These are phyloP conservation scores for Campodea augens DNA, from an alignment of 1,140 invertebrate genomes.

Conservation along the genomic window DNA sequence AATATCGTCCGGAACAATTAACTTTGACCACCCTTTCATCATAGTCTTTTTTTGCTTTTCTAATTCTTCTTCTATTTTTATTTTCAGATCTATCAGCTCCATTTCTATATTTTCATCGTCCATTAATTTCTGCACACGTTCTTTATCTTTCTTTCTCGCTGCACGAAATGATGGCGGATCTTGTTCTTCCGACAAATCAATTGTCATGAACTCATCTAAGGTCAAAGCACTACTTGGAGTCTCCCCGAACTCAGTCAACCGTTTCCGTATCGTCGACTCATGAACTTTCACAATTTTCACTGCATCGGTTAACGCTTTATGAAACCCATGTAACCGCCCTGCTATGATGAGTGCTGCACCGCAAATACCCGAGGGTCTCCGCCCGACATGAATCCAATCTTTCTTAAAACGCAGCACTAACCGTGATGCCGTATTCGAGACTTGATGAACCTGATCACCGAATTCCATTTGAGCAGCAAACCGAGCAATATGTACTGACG, in stretches of 20 bases:
- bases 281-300: constrained; percentile 92
- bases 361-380: constrained; percentile 87
- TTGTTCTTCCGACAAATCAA: constrained; percentile 90
- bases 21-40: too few relatives aligned
- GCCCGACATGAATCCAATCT: constrained; percentile 89
- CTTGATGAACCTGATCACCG: constrained; percentile 76
- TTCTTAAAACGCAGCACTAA: constrained; percentile 94
- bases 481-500: constrained; percentile 79
- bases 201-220: constrained; percentile 89
- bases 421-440: constrained; percentile 82
- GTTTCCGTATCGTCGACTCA: constrained; percentile 77
- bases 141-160: constrained; percentile 66
- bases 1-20: too few relatives aligned
- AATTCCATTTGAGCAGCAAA: constrained; percentile 91
- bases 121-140: constrained; percentile 46
- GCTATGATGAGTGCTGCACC: constrained; percentile 93
- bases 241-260: constrained; percentile 84
- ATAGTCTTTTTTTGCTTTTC: constrained; percentile 11
- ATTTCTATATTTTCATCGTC: constrained; percentile 18
- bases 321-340: constrained; percentile 79
- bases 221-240: constrained; percentile 80
- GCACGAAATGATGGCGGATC: constrained; percentile 89
- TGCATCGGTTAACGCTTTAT: constrained; percentile 66
- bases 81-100: constrained; percentile 45
- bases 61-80: constrained; percentile 14